Conservation (phyloP, 2,888 invertebrate species). For the Pegoplata infirma region DNA sequence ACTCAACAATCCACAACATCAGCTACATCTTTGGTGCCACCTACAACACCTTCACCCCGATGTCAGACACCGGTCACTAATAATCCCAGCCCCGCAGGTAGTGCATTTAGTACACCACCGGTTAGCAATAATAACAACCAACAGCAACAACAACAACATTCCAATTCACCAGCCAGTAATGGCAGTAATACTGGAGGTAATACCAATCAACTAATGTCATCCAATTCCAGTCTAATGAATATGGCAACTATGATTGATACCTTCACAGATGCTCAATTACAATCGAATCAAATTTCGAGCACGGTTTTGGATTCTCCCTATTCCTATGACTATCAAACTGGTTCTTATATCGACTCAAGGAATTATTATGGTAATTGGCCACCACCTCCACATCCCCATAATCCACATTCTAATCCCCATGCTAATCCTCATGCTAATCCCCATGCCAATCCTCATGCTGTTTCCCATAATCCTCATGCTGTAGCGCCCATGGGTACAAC, state of each 20-base stretch:
- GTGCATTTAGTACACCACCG: slow-evolving; percentile 78
- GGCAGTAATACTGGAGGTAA: slow-evolving; percentile 64
- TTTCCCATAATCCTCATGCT: slow-evolving; percentile 58
- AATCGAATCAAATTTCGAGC: slow-evolving; percentile 91
- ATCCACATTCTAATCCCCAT: slow-evolving; percentile 72
- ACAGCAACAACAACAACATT: slow-evolving; percentile 50
- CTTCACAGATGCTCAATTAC: slow-evolving; percentile 87
- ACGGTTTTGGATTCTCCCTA: slow-evolving; percentile 87
- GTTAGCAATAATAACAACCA: slow-evolving; percentile 70
- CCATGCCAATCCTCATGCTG: slow-evolving; percentile 56
- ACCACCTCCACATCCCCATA: slow-evolving; percentile 80
- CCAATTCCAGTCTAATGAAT: slow-evolving; percentile 82
- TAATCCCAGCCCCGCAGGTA: slow-evolving; percentile 81
- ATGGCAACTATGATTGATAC: slow-evolving; percentile 89
- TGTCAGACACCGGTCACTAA: slow-evolving; percentile 79
- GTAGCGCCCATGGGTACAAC: slow-evolving; percentile 52
- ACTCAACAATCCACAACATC: slow-evolving; percentile 65
- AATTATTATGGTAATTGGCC: slow-evolving; percentile 83
- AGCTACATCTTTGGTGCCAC: slow-evolving; percentile 69
- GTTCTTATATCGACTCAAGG: slow-evolving; percentile 81
- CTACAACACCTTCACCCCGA: slow-evolving; percentile 76
- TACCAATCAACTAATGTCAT: slow-evolving; percentile 77
- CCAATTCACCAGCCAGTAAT: slow-evolving; percentile 61
- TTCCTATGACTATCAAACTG: slow-evolving; percentile 81
- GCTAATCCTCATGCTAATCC: slow-evolving; percentile 58